These are phyloP conservation scores for Protodeltote pygarga DNA, from an alignment of 2,888 invertebrate species.

Conservation along the genomic window DNA sequence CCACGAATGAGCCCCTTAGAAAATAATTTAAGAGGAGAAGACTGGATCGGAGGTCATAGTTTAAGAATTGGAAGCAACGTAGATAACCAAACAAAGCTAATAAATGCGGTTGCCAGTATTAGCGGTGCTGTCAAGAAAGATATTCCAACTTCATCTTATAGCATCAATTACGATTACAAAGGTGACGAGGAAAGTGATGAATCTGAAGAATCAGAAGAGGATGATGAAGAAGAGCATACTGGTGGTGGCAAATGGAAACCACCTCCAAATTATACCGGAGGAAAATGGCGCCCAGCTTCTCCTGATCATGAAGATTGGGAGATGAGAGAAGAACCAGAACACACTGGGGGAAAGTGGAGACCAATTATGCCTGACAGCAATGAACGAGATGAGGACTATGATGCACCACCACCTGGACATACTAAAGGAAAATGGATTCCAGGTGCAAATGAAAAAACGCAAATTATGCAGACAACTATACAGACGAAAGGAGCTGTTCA, in stretches of 20 bases:
- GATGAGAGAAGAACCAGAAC: constrained; percentile 75
- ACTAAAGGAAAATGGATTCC: constrained; percentile 95
- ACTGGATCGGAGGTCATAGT: constrained; percentile 88
- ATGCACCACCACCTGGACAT: constrained; percentile 89
- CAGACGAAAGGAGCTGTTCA: constrained; percentile 86
- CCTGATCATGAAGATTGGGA: constrained; percentile 87
- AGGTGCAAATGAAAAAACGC: constrained; percentile 85
- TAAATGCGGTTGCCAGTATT: constrained; percentile 89
- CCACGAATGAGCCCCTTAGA: constrained; percentile 78
- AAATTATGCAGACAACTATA: constrained; percentile 84
- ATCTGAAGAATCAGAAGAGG: constrained; percentile 87
- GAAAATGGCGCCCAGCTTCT: constrained; percentile 80
- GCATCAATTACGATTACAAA: constrained; percentile 76
- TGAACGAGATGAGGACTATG: constrained; percentile 82
- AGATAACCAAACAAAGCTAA: constrained; percentile 87
- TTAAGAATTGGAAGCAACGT: constrained; percentile 84
- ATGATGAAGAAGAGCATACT: constrained; percentile 82
- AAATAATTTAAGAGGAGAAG: constrained; percentile 83
- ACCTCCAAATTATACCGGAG: constrained; percentile 80
- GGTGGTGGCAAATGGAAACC: constrained; percentile 93
- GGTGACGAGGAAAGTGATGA: constrained; percentile 82
- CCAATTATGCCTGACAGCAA: constrained; percentile 72
- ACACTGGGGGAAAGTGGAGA: constrained; percentile 90
- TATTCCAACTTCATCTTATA: constrained; percentile 68
- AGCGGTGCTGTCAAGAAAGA: constrained; percentile 87